Base-by-base conservation (phyloP, 2,797 vertebrate species). In the Synanceia verrucosa region DNA sequence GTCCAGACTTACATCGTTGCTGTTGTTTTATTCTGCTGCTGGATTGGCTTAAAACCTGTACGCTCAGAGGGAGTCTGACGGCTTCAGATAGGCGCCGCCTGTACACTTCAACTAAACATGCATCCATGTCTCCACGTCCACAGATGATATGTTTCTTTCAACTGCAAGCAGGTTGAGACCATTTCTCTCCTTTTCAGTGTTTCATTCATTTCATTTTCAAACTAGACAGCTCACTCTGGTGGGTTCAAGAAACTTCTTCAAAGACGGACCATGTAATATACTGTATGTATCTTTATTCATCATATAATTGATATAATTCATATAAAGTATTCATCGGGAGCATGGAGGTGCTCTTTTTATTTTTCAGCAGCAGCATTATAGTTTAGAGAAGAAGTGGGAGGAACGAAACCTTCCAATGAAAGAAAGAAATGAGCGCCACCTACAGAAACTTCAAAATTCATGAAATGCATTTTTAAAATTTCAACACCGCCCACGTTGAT, bases 61-160 rank as follows among this genome's bases (percentile, higher is more conserved):
- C 56, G 75, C 68, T 74, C 55, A 47, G 70, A 84, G 81, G 78
- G 71, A 60, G 47, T 33, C 64, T 80, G 58, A 68, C 76, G 33
- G 64, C 31, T 23, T 63, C 70, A 63, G 67, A 88, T 77, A 78
- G 65, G 60, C 67, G 19, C 46, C n/a, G 19, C 67, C 51, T 10
- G 44, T 34, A 33, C 24, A 41, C 39, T 46, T 31, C 11, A 68
- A 14, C 34, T 21, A 34, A 39, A 53, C 19, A 34, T 50, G 23
- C 14, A 56, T 68, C 57, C 53, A 26, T 28, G 69, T 47, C 69
- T 52, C 5, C n/a, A n/a, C 43, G 24, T 70, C 29, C 31, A 33
- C 26, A 26, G 24, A 7, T 21, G 18, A 14, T 51, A 26, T 63
- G 33, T 43, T 56, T 41, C 13, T 19, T 53, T 39, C n/a, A 19